A percentile compares a stretch with the other conserved stretches of the same genome.
phyloP scores from a whole-genome alignment of 2,888 invertebrate genomes.

The Neelides folsomi region DNA sequence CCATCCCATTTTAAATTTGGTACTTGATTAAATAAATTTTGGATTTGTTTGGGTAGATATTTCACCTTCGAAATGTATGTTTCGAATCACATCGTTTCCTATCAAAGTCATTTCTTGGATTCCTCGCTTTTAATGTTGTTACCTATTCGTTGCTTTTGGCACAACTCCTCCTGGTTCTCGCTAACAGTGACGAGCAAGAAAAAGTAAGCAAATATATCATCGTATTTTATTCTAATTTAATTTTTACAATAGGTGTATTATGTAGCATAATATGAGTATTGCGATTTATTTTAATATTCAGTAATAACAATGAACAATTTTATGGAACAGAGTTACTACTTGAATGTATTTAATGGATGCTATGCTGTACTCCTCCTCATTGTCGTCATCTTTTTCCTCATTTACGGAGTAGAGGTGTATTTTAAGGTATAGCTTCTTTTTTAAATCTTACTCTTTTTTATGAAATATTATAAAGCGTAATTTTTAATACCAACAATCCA shows the following conservation, averaged over 20 bases:
- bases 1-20: no score
- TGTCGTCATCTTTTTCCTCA: conserved; percentile 80
- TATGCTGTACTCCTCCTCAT: conserved; percentile 82
- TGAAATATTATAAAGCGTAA: no score
- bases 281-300: no score
- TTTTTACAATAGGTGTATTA: no score
- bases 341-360: conserved; percentile 79
- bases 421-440: conserved; percentile 54
- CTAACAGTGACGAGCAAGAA: conserved; percentile 44
- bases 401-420: conserved; percentile 86
- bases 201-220: no score
- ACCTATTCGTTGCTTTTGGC: conserved; percentile 71
- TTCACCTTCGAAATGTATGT: conserved; percentile 71
- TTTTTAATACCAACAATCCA: no score
- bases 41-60: conserved; percentile 56
- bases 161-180: conserved; percentile 48
- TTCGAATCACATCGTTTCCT: conserved; percentile 81
- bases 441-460: neutral
- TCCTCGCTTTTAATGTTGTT: conserved; percentile 76
- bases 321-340: conserved; percentile 50
- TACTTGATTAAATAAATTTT: neutral
- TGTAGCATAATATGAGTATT: no score
- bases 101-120: conserved; percentile 79
- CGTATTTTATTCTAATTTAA: no score
- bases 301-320: neutral